Conservation (phyloP, 2,888 invertebrate species). For the Seira sanloemensis region DNA sequence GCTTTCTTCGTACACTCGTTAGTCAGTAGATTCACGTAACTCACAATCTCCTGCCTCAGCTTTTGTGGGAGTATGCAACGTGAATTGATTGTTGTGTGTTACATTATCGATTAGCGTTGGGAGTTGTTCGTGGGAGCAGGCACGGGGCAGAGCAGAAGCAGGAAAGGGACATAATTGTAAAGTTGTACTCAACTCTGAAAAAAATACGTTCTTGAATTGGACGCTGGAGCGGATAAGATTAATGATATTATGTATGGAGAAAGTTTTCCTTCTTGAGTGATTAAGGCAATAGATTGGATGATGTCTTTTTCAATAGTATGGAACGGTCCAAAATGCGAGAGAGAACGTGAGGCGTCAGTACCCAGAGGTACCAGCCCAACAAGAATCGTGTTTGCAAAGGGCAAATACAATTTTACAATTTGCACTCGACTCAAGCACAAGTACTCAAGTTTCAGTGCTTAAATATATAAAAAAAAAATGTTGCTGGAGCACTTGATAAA, state of each 20-base stretch:
- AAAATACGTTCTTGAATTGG: conserved; percentile 32
- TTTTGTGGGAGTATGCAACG: not conserved
- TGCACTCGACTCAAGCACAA: not conserved
- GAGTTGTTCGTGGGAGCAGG: not conserved
- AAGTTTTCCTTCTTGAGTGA: conserved; percentile 43
- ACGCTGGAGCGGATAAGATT: conserved; percentile 59
- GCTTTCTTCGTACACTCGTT: not conserved
- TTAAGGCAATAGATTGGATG: conserved; percentile 52
- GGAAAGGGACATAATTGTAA: not conserved
- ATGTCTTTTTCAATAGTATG: conserved; percentile 54
- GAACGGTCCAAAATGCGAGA: not conserved
- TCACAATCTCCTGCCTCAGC: not conserved
- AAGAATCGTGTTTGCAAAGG: not conserved
- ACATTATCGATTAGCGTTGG: conserved; percentile 27
- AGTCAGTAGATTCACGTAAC: not conserved
- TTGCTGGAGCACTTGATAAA: not conserved
- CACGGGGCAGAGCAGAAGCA: not conserved
- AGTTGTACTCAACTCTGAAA: not conserved
- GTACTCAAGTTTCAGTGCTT: not conserved
- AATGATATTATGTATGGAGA: conserved; percentile 55
- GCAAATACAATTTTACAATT: not conserved
- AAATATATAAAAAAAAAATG: not conserved
- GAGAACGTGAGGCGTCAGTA: not conserved
- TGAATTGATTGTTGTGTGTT: conserved; percentile 18
- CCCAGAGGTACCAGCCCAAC: not conserved